Percentiles rank a stretch among this genome's conserved stretches.
phyloP scores from a whole-genome alignment of 2,797 vertebrate species.

The Thamnophis elegans region DNA sequence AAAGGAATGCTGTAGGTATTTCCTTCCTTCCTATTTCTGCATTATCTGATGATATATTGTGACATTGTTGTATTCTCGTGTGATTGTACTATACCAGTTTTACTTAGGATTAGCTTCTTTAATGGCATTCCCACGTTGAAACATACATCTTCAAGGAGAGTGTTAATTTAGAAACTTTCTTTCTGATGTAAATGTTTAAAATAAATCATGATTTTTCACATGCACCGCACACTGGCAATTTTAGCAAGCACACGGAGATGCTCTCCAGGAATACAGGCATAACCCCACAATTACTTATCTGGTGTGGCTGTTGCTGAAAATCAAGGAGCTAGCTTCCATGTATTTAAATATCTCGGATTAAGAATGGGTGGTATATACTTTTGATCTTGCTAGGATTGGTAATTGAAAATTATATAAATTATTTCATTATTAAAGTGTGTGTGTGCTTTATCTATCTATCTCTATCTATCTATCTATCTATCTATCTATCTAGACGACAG shows the following conservation, averaged over 20 bases:
- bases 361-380: not conserved
- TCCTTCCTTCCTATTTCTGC: conserved; percentile 32
- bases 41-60: conserved; percentile 7
- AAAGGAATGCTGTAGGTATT: conserved; percentile 34
- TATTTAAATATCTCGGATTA: not conserved
- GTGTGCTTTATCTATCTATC: no score
- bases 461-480: no score
- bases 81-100: not conserved
- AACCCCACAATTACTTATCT: not conserved
- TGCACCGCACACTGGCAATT: not conserved
- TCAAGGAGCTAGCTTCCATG: not conserved
- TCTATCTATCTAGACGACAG: no score
- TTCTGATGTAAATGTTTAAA: not conserved
- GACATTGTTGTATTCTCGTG: not conserved
- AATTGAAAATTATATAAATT: not conserved
- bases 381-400: not conserved
- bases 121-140: not conserved
- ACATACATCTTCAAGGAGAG: not conserved
- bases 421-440: not conserved
- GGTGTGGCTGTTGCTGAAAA: not conserved
- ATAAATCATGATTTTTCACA: not conserved
- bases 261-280: not conserved
- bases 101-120: not conserved
- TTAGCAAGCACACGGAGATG: not conserved
- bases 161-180: not conserved